Conservation (phyloP, 2,888 invertebrate genomes). For the Chymomyza amoena region DNA sequence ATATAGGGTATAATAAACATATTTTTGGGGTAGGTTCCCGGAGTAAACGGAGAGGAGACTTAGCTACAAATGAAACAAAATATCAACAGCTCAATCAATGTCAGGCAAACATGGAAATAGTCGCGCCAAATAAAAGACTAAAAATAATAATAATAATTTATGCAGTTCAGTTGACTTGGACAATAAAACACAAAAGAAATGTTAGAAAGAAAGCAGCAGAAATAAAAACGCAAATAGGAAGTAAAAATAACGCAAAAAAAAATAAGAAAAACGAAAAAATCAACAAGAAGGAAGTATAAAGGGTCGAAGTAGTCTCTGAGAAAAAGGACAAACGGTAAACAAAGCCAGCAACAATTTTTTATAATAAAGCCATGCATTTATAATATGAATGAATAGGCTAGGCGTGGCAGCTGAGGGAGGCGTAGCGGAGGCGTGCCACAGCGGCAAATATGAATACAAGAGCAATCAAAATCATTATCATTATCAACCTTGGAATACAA, state of each 20-base stretch:
- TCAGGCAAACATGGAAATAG: conserved; percentile 50
- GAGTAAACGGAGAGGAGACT: conserved; percentile 11
- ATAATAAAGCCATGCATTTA: not conserved
- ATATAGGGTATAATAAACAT: not conserved
- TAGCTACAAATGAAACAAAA: conserved; percentile 22
- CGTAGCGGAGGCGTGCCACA: not conserved
- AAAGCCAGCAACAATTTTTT: conserved; percentile 9
- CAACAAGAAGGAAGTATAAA: not conserved
- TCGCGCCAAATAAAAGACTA: conserved; percentile 38
- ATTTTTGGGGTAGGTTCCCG: not conserved
- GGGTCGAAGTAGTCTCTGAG: not conserved
- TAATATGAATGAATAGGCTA: conserved; percentile 1
- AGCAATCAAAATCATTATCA: conserved; percentile 48
- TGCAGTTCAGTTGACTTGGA: conserved; percentile 54
- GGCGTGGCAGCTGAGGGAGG: not conserved
- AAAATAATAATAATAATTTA: conserved; percentile 56
- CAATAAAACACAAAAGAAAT: conserved; percentile 23
- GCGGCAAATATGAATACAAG: conserved; percentile 40
- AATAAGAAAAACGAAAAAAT: not conserved
- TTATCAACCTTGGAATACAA: conserved; percentile 15
- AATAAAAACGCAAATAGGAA: conserved; percentile 6
- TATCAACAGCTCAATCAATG: conserved; percentile 66
- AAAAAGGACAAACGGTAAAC: conserved; percentile 4
- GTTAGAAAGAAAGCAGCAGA: not conserved
- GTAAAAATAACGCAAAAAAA: not conserved